phyloP scores from a whole-genome alignment of 2,113 vertebrate species.

The Eclectus roratus region DNA sequence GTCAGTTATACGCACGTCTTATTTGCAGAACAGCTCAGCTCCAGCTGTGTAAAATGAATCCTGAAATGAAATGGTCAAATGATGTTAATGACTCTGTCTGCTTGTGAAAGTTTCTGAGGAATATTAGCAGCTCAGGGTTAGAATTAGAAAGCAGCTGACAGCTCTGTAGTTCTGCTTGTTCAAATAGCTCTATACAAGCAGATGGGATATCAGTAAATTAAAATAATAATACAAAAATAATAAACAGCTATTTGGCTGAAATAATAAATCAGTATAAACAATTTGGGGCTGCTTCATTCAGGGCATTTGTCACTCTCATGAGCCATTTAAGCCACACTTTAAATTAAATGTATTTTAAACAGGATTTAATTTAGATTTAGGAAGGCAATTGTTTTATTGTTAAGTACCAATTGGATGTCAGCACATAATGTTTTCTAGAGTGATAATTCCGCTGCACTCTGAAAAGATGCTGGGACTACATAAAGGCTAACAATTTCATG shows the following conservation, averaged over 20 bases:
- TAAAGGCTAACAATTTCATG: neutral
- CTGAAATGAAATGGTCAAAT: constrained; percentile 55
- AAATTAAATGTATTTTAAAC: constrained; percentile 58
- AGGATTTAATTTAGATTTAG: constrained; percentile 61
- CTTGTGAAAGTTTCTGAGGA: constrained; percentile 40
- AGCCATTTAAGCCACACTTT: constrained; percentile 36
- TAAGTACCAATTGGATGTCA: constrained; percentile 44
- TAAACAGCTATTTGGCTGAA: constrained; percentile 26
- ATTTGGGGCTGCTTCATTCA: neutral
- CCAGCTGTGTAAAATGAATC: constrained; percentile 52
- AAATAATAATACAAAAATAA: constrained; percentile 32
- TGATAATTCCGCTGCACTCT: neutral
- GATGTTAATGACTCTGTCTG: constrained; percentile 57
- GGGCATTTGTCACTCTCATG: constrained; percentile 38
- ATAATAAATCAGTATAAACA: neutral
- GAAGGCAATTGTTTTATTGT: constrained; percentile 59
- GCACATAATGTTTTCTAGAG: constrained; percentile 6
- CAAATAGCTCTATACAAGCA: neutral
- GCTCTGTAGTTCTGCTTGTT: constrained; percentile 6
- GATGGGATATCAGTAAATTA: neutral
- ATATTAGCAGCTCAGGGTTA: neutral
- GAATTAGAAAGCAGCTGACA: constrained; percentile 32
- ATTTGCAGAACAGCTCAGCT: constrained; percentile 11
- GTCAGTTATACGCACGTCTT: constrained; percentile 26
- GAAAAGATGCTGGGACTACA: neutral